Base-by-base conservation (phyloP, 2,797 vertebrate species). In the Channallabes apus region DNA sequence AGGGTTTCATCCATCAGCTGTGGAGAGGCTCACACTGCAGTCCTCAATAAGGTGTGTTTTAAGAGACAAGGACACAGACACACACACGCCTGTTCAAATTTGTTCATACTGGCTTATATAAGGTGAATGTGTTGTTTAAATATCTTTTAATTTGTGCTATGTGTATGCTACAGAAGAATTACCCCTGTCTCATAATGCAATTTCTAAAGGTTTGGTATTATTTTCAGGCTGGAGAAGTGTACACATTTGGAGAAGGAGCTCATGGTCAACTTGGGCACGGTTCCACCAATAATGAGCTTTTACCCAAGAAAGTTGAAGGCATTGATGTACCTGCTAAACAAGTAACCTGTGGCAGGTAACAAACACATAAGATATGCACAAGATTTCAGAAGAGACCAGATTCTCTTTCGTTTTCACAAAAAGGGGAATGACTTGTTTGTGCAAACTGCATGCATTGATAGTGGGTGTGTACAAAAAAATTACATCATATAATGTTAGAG, bases 191-290 rank as follows among this genome's bases (percentile, higher is more conserved):
- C 18, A 6, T 29, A 5, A 69, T 71, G 24, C 73, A 58, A 20
- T 27, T 41, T 35, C 32, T 80, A 20, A 35, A 56, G 9, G 9
- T 17, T 35, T 67, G 3, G 32, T 80, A 14, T 79, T 64, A 4
- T 91, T 67, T 88, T 7, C 77, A 98, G 97, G 93, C 93, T 24
- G 96, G 96, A 4, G n/a, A 95, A 27, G 92, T 97, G 82, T 96
- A 94, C 84, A 98, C 97, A 38, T 98, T 98, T 90, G 97, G 97
- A 91, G 94, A 95, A 22, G 97, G 97, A 88, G 83, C 89, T 24
- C 84, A 91, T 1, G 97, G 97, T 41, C 97, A 97, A 82, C 96
- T 98, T 0, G 97, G 97, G 84, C 96, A 97, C 92, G 94, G 91
- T 90, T 95, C 95, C 65, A 91, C 92, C 6, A 85, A 0, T 41